Conservation (phyloP, 2,888 invertebrate genomes). For the Mystacides longicornis region DNA sequence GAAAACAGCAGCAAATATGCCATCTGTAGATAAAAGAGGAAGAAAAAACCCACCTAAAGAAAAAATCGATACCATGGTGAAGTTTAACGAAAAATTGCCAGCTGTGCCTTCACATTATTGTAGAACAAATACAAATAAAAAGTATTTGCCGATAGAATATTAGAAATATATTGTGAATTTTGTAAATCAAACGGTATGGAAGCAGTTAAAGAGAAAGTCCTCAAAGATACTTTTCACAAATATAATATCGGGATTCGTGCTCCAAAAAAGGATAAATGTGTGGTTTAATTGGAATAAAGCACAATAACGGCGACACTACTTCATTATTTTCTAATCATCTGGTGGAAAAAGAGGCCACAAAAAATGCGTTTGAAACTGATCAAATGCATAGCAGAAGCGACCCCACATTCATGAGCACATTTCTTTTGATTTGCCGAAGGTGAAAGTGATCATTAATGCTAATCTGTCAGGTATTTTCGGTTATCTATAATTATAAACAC, state of each 20-base stretch:
- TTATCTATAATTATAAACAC: too few relatives aligned
- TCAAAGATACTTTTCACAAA: neutral
- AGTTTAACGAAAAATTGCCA: neutral
- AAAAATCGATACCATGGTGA: neutral
- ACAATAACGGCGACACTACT: neutral
- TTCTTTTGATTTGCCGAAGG: neutral
- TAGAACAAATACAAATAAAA: neutral
- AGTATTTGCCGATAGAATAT: neutral
- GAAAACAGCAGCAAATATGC: neutral
- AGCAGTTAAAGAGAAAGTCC: neutral
- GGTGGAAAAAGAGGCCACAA: neutral
- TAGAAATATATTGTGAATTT: neutral
- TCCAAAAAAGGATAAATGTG: neutral
- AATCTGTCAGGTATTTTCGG: too few relatives aligned
- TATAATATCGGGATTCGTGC: neutral
- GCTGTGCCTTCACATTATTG: neutral
- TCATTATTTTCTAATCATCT: neutral
- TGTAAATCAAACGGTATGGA: neutral
- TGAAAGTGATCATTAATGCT: too few relatives aligned
- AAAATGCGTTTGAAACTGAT: slow-evolving; percentile 2
- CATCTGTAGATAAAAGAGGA: too few relatives aligned
- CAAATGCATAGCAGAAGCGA: neutral
- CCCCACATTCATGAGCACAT: neutral
- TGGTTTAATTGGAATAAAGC: too few relatives aligned
- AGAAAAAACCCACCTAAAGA: neutral